Base-by-base conservation (phyloP, 1,140 invertebrate genomes). In the Ceratina australensis region DNA sequence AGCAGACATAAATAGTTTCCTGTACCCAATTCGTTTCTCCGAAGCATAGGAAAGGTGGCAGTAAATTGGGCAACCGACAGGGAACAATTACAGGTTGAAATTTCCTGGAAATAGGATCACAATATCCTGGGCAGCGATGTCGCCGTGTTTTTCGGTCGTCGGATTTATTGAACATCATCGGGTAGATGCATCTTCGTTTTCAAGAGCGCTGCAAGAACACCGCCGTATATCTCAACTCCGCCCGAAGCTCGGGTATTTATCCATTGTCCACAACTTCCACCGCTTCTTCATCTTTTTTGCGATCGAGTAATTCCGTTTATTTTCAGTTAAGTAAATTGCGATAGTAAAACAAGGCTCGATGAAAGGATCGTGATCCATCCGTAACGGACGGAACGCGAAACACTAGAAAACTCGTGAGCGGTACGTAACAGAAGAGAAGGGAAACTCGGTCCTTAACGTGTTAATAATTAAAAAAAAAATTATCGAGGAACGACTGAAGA, bases 61-160 rank as follows among this genome's bases (percentile, higher is more conserved):
- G 28, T 54, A 61, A 63, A 71, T 61, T 63, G 24, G 16, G 42
- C 20, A 66, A 66, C 22, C n/a, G 42, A 63, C 54, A 72, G 50
- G 56, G 67, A 78, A 81, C 68, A 84, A 86, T 86, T 80, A 86
- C 79, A 64, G 60, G 57, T 73, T 59, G 67, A 84, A 76, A 69
- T 64, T 78, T 74, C 66, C 60, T 69, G 57, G 71, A 86, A 86
- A 85, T 77, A 68, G 79, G 79, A 73, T 83, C 81, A 72, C 79
- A 78, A 81, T 78, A 83, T 86, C 80, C 73, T 83, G 56, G 57
- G 13, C n/a, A 52, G 18, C 61, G 47, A 65, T 26, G 78, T 54
- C 20, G 3, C 57, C 20, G 54, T 61, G 74, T 71, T 77, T 71
- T 71, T 71, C 74, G 47, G 20, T 67, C 8, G 26, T 16, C 47